Base-by-base conservation (phyloP, 2,888 invertebrate genomes). In the Girardia tigrina region DNA sequence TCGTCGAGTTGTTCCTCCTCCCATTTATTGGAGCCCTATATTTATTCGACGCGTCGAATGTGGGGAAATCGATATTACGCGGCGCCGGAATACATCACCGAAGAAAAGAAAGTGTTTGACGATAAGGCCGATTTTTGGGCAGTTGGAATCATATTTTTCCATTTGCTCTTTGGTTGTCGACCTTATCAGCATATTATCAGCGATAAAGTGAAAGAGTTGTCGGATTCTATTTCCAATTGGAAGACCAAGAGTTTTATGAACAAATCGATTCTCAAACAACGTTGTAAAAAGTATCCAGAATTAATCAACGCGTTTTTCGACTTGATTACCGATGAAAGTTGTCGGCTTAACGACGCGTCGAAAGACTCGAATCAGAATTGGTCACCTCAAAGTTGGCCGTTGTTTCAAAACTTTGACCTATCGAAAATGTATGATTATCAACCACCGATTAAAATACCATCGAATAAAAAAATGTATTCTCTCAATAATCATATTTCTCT, bases 401-500 rank as follows among this genome's bases (percentile, higher is more conserved):
- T 56, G 23, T 56, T 56, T 56, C n/a, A 56, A 56, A 56, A n/a
- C 20, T 56, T 56, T 16, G 23, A 56, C n/a, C 23, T 56, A n/a
- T 56, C 23, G 2, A 56, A 56, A 16, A 56, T 56, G 56, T 56
- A 8, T 56, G 56, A 56, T 4, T 56, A 56, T 56, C 56, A 56
- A 56, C 56, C 56, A 8, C 56, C 56, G 4, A 23, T 56, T 6
- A 56, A 56, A 56, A 56, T 56, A 20, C 56, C 56, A n/a, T 56
- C 56, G n/a, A 56, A 56, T 56, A 56, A 56, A 56, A 56, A 56
- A 56, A 56, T 56, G 56, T 56, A 56, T 56, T 56, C 56, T 8
- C 56, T 56, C n/a, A 56, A 56, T n/a, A 56, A 56, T 56, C 56
- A 56, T n/a, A 56, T 56, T n/a, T 56, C 56, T 6, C 56, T 56